Evolutionary conservation across 2,797 vertebrate species (phyloP), one percentile per base, ranked within the genome.

Genomic region (Paratrypauchen microcephalus): DNA sequence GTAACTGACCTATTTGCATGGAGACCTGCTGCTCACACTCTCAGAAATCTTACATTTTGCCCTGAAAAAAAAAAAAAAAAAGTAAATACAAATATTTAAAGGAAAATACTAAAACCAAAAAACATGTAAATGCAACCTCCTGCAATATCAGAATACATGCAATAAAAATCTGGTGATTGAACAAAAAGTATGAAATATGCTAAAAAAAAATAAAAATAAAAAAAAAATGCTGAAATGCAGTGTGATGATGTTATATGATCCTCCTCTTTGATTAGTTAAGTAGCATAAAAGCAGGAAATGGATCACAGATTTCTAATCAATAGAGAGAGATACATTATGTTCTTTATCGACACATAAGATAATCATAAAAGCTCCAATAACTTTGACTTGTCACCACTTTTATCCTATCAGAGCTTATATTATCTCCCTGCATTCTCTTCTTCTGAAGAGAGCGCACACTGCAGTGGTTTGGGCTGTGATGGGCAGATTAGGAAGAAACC

Each of bases 401-500:
- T 86, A 91, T 90, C 89, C 74, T 81, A 89, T 86, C 81, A 87
- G 78, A 84, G 87, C 91, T 88, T 78, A 72, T 82, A 80, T 88
- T 82, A 83, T 87, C 88, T 84, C 58, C 55, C 78, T 79, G 60
- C 87, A 83, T 87, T 86, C 78, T 81, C 83, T 80, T 85, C 78
- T 66, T 72, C 71, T 85, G 82, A 87, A 83, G 85, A 84, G 61
- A 64, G 21, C 23, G 4, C 24, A 62, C 84, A 83, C 65, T 67
- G 52, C 54, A 41, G 83, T 85, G 82, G 84, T 89, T 79, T 82
- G 74, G 77, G 85, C 81, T 80, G 86, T 92, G 90, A 90, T 91
- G 89, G 88, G 86, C 81, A 82, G 83, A 91, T 89, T 87, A 87
- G 87, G 77, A 87, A 82, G 90, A 92, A 88, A 86, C 82, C 87